Evolutionary conservation across 2,888 invertebrate genomes (phyloP), one percentile per base, ranked within the genome.

Genomic region (Caenorhabditis sp.): DNA sequence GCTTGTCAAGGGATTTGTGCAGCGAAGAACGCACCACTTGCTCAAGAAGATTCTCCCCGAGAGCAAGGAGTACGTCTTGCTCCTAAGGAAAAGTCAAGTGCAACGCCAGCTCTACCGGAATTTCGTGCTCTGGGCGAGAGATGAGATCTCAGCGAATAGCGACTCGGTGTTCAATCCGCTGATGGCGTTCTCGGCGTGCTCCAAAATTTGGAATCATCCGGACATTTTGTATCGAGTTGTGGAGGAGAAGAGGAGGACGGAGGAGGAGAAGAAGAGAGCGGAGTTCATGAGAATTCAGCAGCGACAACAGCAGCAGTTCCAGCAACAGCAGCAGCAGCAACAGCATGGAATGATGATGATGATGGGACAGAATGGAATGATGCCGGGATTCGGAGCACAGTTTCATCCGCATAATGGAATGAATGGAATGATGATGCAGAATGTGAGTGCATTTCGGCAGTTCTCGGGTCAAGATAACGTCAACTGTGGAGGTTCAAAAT

Each of bases 131-230:
- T 95, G 95, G 22, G 95, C 96, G 95, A 16, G 91, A 89, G 80
- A 74, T 1, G 90, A 91, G 47, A 76, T 90, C n/a, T 47, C 74
- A 10, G 82, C 72, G 10, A 85, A 58, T n/a, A 80, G 72, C 49
- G 91, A 91, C 16, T 88, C 89, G 51, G 81, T 79, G 19, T 93
- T 96, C 35, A 98, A 98, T 94, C 98, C 98, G 0, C 94, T 99
- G 76, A 97, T 97, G 93, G 97, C 98, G 1, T 98, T 98, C 93
- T 97, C 98, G 24, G 97, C 98, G 77, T 98, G 98, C 92, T 98
- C 97, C 92, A 99, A 94, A 93, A 93, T 94, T 69, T 94, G 93
- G 93, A 94, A 94, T 86, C 94, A 94, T 86, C 93, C 93, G 7
- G 94, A 94, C 85, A 91, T 94, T 49, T 89, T 94, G 70, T 61